Evolutionary conservation across 2,113 vertebrate species (phyloP).

Genomic region (Cryptomyrus ogoouensis): DNA sequence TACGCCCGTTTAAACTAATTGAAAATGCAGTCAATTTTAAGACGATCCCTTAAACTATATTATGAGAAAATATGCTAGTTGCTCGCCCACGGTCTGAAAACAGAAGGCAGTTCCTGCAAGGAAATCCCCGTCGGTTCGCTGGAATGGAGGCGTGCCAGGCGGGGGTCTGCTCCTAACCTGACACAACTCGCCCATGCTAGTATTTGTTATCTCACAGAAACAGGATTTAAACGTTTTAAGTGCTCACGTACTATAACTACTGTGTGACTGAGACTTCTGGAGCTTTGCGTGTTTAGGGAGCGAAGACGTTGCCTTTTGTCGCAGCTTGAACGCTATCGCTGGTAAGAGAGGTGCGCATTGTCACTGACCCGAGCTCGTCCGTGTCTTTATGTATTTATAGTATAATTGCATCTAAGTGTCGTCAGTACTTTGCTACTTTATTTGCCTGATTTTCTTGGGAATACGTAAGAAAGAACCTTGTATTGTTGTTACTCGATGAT

Average conservation of each 20-base stretch:
- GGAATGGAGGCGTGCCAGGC: neutral
- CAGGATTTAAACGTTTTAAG: neutral
- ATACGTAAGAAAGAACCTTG: neutral
- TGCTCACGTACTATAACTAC: neutral
- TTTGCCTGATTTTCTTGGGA: neutral
- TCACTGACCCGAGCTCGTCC: neutral
- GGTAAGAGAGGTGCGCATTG: neutral
- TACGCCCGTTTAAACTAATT: neutral
- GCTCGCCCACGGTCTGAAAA: neutral
- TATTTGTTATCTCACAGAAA: neutral
- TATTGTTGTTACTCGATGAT: neutral
- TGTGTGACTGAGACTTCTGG: neutral
- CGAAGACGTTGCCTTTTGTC: neutral
- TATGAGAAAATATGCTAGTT: conserved; percentile 1
- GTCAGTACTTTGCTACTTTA: neutral
- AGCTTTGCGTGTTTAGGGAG: neutral
- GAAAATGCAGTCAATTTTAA: neutral
- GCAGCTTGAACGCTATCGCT: neutral
- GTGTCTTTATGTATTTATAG: neutral
- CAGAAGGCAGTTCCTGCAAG: neutral
- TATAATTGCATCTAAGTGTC: neutral
- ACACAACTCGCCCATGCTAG: neutral
- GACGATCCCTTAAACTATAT: neutral
- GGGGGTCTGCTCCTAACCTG: neutral
- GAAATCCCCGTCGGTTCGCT: neutral